Evolutionary conservation across 2,113 vertebrate species (phyloP), one percentile per base, ranked within the genome.

Genomic region (Spea bombifrons): DNA sequence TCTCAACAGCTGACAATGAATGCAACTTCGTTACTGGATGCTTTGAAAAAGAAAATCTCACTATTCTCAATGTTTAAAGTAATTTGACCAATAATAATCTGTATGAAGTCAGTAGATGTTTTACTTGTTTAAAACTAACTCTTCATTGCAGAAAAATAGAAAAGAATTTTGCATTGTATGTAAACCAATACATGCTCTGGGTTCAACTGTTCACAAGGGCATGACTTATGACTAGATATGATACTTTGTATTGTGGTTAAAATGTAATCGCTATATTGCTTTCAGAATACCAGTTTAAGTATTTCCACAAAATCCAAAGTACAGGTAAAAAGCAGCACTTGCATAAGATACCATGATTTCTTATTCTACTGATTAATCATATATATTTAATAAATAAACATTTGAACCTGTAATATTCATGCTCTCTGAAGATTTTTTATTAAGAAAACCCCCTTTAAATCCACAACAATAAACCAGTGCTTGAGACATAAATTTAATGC

Each of bases 171-270:
- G 45, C 15, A n/a, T 53, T 48, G 52, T 17, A 69, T 69, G 52
- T 52, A n/a, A 30, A 66, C 47, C 17, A 13, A 66, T 49, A 12
- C 9, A 52, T 59, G 15, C 8, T 59, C 15, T 59, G 55, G 55
- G 55, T 13, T 76, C 53, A 4, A 52, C 17, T 59, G 67, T 69
- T 64, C 7, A 68, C 43, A 17, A 76, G 75, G 50, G 66, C 66
- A 57, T 59, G 75, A 76, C 75, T 17, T 76, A 15, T 68, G n/a
- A 76, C 75, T 9, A 69, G 75, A 76, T 76, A 76, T 47, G 46
- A 10, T 59, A 9, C 10, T 59, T 59, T 59, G 55, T 9, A 59
- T 59, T 68, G 52, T 59, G 63, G 65, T 76, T 76, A 76, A 76
- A 76, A 59, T 68, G 52, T 68, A 76, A 76, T 16, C 50, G 68